Percentiles rank a stretch among this genome's conserved stretches.
Evolutionary conservation across 2,888 invertebrate genomes (phyloP).

Genomic region (Cheiracanthium punctorium): DNA sequence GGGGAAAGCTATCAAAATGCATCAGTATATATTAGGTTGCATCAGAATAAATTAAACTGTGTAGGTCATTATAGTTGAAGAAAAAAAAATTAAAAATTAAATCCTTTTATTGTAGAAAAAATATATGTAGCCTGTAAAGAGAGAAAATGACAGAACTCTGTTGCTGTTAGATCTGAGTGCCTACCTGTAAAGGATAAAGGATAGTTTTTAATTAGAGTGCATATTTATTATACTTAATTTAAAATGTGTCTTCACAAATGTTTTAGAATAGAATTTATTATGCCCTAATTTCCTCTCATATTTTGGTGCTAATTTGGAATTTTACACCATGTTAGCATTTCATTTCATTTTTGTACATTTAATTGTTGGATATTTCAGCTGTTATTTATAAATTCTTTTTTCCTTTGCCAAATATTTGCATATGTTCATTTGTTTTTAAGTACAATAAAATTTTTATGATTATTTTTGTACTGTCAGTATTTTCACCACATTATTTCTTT

Average conservation of each 20-base stretch:
- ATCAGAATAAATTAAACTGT: too few relatives aligned
- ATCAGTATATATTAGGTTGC: too few relatives aligned
- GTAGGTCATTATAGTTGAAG: too few relatives aligned
- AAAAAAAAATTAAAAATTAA: background rate
- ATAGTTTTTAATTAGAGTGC: conserved; percentile 37
- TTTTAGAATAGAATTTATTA: conserved; percentile 25
- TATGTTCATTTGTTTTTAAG: conserved; percentile 27
- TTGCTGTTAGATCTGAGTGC: conserved; percentile 60
- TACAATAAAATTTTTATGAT: conserved; percentile 33
- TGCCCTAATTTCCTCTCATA: conserved; percentile 13
- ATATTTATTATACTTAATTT: conserved; percentile 14
- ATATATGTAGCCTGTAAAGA: background rate
- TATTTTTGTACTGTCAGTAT: background rate
- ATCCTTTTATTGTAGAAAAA: background rate
- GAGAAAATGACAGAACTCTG: conserved; percentile 26
- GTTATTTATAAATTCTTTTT: conserved; percentile 28
- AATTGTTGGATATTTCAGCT: background rate
- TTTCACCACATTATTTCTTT: too few relatives aligned
- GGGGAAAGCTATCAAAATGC: too few relatives aligned
- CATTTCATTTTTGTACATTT: conserved; percentile 2
- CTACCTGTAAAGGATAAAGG: conserved; percentile 38
- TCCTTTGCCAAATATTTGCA: conserved; percentile 57
- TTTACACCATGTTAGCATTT: conserved; percentile 55
- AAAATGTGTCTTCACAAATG: conserved; percentile 4
- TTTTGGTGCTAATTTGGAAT: conserved; percentile 53